A percentile compares a stretch with the other conserved stretches of the same genome.
Conservation (phyloP, 2,797 vertebrate genomes). For the Notolabrus celidotus region DNA sequence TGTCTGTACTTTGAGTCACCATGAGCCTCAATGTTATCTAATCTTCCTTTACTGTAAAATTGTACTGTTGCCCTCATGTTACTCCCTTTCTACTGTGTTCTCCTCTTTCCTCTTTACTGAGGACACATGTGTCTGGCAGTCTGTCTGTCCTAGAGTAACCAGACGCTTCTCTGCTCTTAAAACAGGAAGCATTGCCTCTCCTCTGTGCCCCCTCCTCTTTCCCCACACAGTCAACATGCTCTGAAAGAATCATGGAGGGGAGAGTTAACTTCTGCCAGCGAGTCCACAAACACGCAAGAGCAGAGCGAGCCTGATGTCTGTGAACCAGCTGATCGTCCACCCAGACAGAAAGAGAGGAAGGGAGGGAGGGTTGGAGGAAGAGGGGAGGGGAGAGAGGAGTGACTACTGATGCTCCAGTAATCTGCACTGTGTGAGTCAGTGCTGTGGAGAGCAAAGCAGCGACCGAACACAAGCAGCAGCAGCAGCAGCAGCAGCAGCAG, state of each 20-base stretch:
- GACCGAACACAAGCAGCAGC: constrained; percentile 39
- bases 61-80: background rate
- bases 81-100: constrained; percentile 26
- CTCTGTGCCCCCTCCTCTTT: constrained; percentile 27
- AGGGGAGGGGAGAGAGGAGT: constrained; percentile 65
- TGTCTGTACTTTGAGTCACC: background rate
- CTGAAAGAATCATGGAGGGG: constrained; percentile 43
- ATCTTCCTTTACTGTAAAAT: constrained; percentile 4
- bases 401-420: constrained; percentile 80
- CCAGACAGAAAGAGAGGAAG: constrained; percentile 59
- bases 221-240: constrained; percentile 61
- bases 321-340: constrained; percentile 84
- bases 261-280: constrained; percentile 7
- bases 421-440: constrained; percentile 72
- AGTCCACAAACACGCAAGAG: constrained; percentile 49
- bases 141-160: constrained; percentile 45
- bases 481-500: constrained; percentile 54
- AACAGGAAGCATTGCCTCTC: constrained; percentile 50
- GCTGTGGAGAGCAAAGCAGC: constrained; percentile 58
- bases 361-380: constrained; percentile 46
- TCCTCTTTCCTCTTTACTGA: background rate
- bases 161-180: constrained; percentile 46
- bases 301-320: constrained; percentile 60
- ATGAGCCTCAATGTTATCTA: background rate
- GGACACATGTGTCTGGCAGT: constrained; percentile 41